phyloP scores from a whole-genome alignment of 2,888 invertebrate genomes.

The Drosophila acutilabella region DNA sequence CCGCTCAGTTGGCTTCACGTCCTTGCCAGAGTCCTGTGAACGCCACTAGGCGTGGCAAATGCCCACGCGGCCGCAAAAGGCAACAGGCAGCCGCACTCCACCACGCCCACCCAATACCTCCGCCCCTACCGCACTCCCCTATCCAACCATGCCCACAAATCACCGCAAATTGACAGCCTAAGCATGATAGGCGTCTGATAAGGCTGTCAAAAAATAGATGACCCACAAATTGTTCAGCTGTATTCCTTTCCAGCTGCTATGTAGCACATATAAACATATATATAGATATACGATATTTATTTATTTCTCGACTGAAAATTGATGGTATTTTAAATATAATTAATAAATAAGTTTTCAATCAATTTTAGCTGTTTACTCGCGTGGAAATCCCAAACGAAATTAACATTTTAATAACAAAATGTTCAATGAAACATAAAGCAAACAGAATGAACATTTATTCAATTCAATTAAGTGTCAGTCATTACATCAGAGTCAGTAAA shows the following conservation, averaged over 20 bases:
- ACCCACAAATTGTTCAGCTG: constrained; percentile 36
- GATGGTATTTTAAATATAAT: background rate
- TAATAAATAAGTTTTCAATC: constrained; percentile 5
- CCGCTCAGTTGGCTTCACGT: constrained; percentile 74
- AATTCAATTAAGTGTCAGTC: constrained; percentile 21
- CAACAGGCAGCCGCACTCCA: background rate
- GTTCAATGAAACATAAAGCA: constrained; percentile 21
- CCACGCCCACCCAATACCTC: background rate
- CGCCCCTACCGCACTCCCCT: too few relatives aligned
- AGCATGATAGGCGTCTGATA: constrained; percentile 16
- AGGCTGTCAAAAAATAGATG: constrained; percentile 32
- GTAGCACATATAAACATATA: too few relatives aligned
- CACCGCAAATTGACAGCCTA: constrained; percentile 20
- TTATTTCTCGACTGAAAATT: too few relatives aligned
- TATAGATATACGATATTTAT: too few relatives aligned
- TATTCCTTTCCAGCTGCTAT: background rate
- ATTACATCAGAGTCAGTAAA: constrained; percentile 29
- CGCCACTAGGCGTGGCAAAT: constrained; percentile 64
- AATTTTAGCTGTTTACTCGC: constrained; percentile 11
- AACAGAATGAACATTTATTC: constrained; percentile 11
- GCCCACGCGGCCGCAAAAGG: constrained; percentile 63
- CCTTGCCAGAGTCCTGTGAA: constrained; percentile 61
- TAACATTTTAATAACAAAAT: constrained; percentile 25
- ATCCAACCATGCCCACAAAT: constrained; percentile 21
- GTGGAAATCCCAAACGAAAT: constrained; percentile 21